These are phyloP conservation scores for Ageneiosus marmoratus DNA, from an alignment of 2,113 vertebrate genomes.

Conservation along the genomic window DNA sequence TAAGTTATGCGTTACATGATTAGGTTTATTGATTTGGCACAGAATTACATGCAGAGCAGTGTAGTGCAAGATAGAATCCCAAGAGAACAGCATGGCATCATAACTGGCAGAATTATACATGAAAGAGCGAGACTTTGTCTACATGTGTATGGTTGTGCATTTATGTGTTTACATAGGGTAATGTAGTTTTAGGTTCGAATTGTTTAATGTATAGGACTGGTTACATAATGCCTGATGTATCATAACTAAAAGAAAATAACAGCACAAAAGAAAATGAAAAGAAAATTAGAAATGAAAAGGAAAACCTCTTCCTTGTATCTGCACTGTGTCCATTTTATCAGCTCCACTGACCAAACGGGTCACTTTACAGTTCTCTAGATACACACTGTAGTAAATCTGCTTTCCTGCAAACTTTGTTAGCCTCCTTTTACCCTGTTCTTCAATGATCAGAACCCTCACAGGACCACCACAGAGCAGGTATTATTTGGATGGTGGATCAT, in stretches of 20 bases:
- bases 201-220: not conserved
- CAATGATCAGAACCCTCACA: too few relatives aligned
- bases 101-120: not conserved
- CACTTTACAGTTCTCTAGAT: too few relatives aligned
- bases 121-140: not conserved
- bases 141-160: not conserved
- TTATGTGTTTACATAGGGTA: not conserved
- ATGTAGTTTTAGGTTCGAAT: not conserved
- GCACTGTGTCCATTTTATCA: too few relatives aligned
- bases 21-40: constrained; percentile 38
- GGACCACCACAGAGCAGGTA: too few relatives aligned
- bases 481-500: too few relatives aligned
- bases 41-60: constrained; percentile 13
- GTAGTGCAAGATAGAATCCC: not conserved
- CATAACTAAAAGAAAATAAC: not conserved
- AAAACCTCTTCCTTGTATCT: too few relatives aligned
- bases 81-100: not conserved
- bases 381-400: too few relatives aligned
- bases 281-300: too few relatives aligned
- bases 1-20: constrained; percentile 41
- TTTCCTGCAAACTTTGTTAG: too few relatives aligned
- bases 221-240: not conserved
- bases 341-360: too few relatives aligned
- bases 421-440: too few relatives aligned
- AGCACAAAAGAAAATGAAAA: too few relatives aligned